These are phyloP conservation scores for Alethe castanea DNA, from an alignment of 2,113 vertebrate species.

Conservation along the genomic window DNA sequence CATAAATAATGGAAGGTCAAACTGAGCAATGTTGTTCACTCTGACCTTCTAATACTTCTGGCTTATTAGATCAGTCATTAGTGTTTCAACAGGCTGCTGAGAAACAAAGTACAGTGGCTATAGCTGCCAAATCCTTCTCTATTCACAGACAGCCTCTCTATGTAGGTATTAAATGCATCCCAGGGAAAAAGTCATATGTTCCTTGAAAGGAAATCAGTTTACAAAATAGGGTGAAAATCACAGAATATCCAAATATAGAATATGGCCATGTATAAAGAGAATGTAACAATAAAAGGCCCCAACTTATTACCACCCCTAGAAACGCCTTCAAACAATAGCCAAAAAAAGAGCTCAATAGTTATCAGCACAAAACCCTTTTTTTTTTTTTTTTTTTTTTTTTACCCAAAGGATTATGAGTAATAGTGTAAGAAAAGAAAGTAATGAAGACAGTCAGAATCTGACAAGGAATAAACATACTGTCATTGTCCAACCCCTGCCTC, in stretches of 20 bases:
- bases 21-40: conserved; percentile 37
- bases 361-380: not conserved
- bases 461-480: not conserved
- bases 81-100: conserved; percentile 42
- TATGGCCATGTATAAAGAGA: not conserved
- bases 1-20: conserved; percentile 61
- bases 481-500: not conserved
- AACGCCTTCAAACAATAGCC: not conserved
- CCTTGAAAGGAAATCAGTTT: not conserved
- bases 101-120: conserved; percentile 26
- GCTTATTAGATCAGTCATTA: conserved; percentile 57
- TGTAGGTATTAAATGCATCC: not conserved
- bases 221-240: not conserved
- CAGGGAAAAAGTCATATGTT: not conserved
- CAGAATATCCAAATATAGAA: not conserved
- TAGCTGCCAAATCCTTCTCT: conserved; percentile 20
- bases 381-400: not conserved
- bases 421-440: not conserved
- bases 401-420: not conserved
- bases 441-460: not conserved
- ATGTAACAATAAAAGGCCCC: not conserved
- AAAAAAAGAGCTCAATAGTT: not conserved
- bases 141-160: not conserved
- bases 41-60: conserved; percentile 59
- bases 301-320: fast-evolving